Evolutionary conservation across 2,797 vertebrate genomes (phyloP).

Genomic region (Leuciscus waleckii): DNA sequence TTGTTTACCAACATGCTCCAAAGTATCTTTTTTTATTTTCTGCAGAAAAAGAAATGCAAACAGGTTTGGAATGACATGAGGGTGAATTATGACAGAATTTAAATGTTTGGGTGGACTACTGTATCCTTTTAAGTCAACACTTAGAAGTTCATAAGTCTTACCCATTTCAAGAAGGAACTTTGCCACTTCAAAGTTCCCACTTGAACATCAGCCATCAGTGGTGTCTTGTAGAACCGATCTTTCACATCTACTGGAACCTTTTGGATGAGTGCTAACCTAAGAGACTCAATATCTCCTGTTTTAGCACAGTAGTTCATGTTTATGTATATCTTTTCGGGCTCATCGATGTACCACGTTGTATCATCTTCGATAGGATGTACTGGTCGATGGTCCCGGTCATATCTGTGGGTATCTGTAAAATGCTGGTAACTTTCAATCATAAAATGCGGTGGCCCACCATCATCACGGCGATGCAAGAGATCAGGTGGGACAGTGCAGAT

Average conservation of each 20-base stretch:
- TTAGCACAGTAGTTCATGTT: constrained; percentile 86
- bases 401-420: constrained; percentile 71
- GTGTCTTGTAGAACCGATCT: constrained; percentile 91
- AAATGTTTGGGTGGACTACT: neutral
- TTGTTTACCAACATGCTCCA: neutral
- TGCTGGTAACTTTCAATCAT: constrained; percentile 84
- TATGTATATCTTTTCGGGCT: constrained; percentile 76
- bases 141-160: constrained; percentile 65
- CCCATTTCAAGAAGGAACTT: constrained; percentile 87
- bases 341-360: constrained; percentile 87
- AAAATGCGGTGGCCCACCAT: constrained; percentile 83
- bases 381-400: constrained; percentile 78
- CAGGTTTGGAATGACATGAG: neutral
- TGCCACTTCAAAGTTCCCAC: constrained; percentile 82
- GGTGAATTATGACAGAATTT: neutral
- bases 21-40: neutral
- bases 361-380: constrained; percentile 88
- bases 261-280: constrained; percentile 85
- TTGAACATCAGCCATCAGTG: constrained; percentile 87
- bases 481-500: constrained; percentile 82
- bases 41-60: neutral
- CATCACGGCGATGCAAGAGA: constrained; percentile 60
- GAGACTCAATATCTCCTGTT: constrained; percentile 84
- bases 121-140: neutral
- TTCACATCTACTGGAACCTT: constrained; percentile 86